Percentiles rank a stretch among this genome's conserved stretches.
Conservation (phyloP, 2,113 vertebrate species). For the Aldabrachelys gigantea region DNA sequence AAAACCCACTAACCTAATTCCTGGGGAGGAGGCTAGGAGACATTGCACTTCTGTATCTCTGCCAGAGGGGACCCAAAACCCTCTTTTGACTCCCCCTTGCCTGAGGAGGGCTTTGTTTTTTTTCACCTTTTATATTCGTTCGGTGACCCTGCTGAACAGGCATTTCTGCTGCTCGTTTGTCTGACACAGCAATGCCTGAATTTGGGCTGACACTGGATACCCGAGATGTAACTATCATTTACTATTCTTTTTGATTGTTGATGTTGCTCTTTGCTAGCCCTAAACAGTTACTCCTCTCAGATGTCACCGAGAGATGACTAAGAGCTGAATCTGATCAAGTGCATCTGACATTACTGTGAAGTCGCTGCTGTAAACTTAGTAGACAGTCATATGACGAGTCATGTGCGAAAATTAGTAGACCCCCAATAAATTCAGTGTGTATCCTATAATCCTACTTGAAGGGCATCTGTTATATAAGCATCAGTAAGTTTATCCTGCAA, state of each 20-base stretch:
- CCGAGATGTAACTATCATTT: not conserved
- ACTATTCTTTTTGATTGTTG: not conserved
- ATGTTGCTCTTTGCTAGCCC: not conserved
- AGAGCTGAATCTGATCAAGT: slow-evolving; percentile 23
- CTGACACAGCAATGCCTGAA: not conserved
- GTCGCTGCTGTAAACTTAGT: slow-evolving; percentile 55
- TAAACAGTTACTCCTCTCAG: slow-evolving; percentile 24
- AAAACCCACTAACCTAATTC: not conserved
- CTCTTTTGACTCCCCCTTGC: fast-evolving
- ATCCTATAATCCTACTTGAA: slow-evolving; percentile 47
- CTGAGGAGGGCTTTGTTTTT: not conserved
- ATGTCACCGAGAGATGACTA: slow-evolving; percentile 35
- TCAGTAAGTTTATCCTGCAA: not conserved
- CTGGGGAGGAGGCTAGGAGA: not conserved
- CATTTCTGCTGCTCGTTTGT: not conserved
- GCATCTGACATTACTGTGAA: slow-evolving; percentile 50
- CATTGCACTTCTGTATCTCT: not conserved
- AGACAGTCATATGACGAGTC: slow-evolving; percentile 51
- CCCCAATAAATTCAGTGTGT: not conserved
- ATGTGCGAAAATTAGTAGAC: slow-evolving; percentile 44
- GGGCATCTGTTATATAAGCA: slow-evolving; percentile 33
- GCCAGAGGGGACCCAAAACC: not conserved
- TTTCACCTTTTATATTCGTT: not conserved
- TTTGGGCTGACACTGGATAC: not conserved
- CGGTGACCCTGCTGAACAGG: not conserved